Base-by-base conservation (phyloP, 1,140 invertebrate genomes). In the Drosophila nigrodunni region DNA sequence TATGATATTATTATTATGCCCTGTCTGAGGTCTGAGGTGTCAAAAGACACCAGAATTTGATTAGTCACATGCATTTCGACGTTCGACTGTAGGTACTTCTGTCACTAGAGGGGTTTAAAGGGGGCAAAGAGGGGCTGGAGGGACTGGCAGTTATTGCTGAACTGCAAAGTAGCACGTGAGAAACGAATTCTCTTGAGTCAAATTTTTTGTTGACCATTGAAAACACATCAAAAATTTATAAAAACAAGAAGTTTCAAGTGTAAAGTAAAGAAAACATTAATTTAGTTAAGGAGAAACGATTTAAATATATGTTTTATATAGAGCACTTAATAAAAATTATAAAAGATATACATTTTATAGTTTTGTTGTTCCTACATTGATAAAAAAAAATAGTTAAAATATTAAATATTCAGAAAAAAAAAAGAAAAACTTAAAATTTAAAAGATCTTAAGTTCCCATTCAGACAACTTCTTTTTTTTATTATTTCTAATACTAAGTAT, bases 111-210 rank as follows among this genome's bases (percentile, higher is more conserved):
- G 60, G 49, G 50, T 9, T 25, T 9, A 30, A 10, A 54, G 30
- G 30, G 30, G 15, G 25, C 2, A 3, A 6, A 6, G 3, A 21
- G 50, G 21, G 43, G 18, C 11, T 2, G 49, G 8, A 21, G 18
- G 18, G 18, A 21, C 18, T 21, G 43, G 49, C 59, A 39, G 10
- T 60, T 60, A 64, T 41, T 81, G 74, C 74, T 72, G 73, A 85
- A 47, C 66, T 78, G 61, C 65, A 71, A 87, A 87, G 69, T 87
- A 77, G 82, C 82, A 87, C 82, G 79, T 87, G 82, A 82, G 82
- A 87, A 81, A 50, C 11, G 71, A 65, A 62, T 35, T 59, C 13
- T 52, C 5, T 69, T 71, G 68, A 39, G 50, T 49, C 60, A 64
- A 69, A 35, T 50, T 43, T 30, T 43, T 41, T 10, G 30, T 30